Conservation (phyloP, 2,888 invertebrate genomes). For the Exocentrus adspersus region DNA sequence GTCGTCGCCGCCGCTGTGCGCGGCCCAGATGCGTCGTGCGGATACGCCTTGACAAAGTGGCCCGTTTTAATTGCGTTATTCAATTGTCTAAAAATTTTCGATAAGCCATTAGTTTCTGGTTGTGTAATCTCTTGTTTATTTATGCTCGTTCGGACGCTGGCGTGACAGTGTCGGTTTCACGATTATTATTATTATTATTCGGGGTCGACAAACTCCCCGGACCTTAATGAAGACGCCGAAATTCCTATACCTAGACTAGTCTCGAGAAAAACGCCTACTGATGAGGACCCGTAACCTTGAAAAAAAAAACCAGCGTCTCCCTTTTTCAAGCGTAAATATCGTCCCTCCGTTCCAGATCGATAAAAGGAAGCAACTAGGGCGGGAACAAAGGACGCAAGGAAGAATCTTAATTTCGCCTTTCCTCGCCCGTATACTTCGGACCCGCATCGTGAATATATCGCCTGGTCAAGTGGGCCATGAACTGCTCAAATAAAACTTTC, state of each 20-base stretch:
- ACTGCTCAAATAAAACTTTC: constrained; percentile 42
- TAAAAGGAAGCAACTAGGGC: constrained; percentile 21
- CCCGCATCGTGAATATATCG: constrained; percentile 40
- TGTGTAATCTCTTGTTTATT: constrained; percentile 16
- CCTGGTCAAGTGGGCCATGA: constrained; percentile 46
- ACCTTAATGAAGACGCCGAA: not conserved
- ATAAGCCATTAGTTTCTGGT: constrained; percentile 44
- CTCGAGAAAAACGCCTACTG: too few relatives aligned
- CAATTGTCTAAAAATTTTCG: constrained; percentile 50
- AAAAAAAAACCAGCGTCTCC: too few relatives aligned
- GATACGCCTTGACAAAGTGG: constrained; percentile 51
- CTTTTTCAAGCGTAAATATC: not conserved
- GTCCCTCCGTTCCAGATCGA: constrained; percentile 1
- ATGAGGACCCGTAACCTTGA: too few relatives aligned
- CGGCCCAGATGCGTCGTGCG: constrained; percentile 36
- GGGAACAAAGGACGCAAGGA: constrained; percentile 27
- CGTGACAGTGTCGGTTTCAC: not conserved
- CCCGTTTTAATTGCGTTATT: constrained; percentile 52
- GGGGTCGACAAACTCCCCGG: constrained; percentile 10
- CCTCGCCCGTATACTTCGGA: constrained; percentile 36
- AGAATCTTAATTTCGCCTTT: constrained; percentile 38
- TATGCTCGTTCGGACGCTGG: not conserved
- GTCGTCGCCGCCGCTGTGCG: too few relatives aligned
- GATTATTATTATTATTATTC: too few relatives aligned
- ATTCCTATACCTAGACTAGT: not conserved